Conservation (phyloP, 2,888 invertebrate genomes). For the Lithodes maja region DNA sequence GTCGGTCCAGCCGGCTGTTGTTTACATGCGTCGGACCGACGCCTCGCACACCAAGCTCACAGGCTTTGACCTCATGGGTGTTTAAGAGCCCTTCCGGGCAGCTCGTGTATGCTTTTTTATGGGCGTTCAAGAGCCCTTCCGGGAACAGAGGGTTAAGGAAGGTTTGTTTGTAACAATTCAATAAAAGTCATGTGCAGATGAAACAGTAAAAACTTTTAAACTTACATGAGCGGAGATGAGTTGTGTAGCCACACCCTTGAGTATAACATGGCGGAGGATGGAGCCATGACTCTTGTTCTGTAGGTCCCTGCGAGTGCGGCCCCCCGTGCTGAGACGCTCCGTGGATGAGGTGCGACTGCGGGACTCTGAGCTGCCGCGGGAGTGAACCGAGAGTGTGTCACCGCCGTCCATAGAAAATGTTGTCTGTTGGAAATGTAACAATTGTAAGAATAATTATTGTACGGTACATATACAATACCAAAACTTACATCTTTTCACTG, state of each 20-base stretch:
- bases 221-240: conserved; percentile 82
- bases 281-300: conserved; percentile 77
- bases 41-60: too few relatives aligned
- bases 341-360: conserved; percentile 72
- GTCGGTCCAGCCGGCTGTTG: too few relatives aligned
- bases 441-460: background rate
- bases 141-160: too few relatives aligned
- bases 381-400: conserved; percentile 73
- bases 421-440: conserved; percentile 21
- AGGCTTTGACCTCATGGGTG: too few relatives aligned
- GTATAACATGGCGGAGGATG: conserved; percentile 84
- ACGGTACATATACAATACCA: background rate
- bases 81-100: too few relatives aligned
- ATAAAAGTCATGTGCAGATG: too few relatives aligned
- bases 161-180: too few relatives aligned
- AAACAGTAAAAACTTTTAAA: too few relatives aligned
- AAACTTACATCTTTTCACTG: too few relatives aligned
- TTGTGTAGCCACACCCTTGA: conserved; percentile 93
- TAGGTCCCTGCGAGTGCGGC: conserved; percentile 73
- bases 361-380: conserved; percentile 73
- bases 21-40: too few relatives aligned
- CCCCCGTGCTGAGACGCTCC: conserved; percentile 78
- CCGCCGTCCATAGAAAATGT: conserved; percentile 64
- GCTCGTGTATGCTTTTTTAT: too few relatives aligned
- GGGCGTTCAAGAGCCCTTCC: too few relatives aligned